Base-by-base conservation (phyloP, 2,797 vertebrate genomes). In the Sebastes flavidus region DNA sequence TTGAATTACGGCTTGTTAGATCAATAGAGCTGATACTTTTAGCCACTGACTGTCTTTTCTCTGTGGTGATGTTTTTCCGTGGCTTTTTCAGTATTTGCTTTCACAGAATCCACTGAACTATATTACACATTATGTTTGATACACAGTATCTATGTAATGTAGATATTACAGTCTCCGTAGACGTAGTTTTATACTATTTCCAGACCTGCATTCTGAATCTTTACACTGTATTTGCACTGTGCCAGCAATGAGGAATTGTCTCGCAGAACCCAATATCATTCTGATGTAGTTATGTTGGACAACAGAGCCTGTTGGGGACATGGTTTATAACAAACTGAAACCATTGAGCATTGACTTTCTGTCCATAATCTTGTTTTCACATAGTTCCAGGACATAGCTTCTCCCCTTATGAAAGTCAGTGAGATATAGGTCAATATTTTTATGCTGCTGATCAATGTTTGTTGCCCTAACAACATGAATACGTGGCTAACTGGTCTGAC, bases 1-100 rank as follows among this genome's bases (percentile, higher is more conserved):
- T 76, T 70, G 63, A 80, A 71, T 81, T 65, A 30, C 29, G 34
- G 54, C 76, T 82, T 70, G 66, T 79, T 65, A 24, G 27, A 79
- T 86, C 80, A 72, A 79, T 59, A 69, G 20, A 71, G 67, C 54
- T 80, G 24, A 74, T 55, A 42, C 46, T 62, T 59, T 58, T 56
- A 80, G 75, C 32, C 27, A 32, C 42, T 24, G 27, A 29, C 56
- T 63, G 38, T 30, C 66, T 75, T 80, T 70, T 68, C 27, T 55
- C 29, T 2, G 5, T 42, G 42, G 72, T 0, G 0, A 9, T 69
- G 34, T 59, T 71, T 65, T 69, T 77, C 27, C 67, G 62, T 60
- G 62, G 4, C 62, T 22, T 69, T 59, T 58, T 49, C 11, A 27
- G 8, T 54, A 62, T 10, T 62, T 73, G 13, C 16, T 62, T 62